A percentile compares a stretch with the other conserved stretches of the same genome.
Conservation (phyloP, 2,113 vertebrate species). For the Orthonyx spaldingii region DNA sequence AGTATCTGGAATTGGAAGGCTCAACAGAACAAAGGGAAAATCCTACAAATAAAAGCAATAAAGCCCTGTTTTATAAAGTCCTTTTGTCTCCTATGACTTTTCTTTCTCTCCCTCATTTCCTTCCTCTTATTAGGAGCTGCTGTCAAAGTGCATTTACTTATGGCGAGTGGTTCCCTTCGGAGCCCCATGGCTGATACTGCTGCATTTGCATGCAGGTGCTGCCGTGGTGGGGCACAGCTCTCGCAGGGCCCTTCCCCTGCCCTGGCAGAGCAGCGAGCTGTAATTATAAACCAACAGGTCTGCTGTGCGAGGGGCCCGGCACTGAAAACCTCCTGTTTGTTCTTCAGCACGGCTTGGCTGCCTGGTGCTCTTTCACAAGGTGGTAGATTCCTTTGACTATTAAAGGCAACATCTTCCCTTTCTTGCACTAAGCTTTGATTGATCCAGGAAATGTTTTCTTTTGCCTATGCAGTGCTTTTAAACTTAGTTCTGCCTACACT, state of each 20-base stretch:
- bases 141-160: conserved; percentile 37
- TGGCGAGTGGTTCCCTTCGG: not conserved
- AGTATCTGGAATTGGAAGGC: conserved; percentile 42
- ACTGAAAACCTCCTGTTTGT: not conserved
- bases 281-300: not conserved
- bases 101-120: conserved; percentile 34
- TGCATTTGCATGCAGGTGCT: conserved; percentile 55
- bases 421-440: not conserved
- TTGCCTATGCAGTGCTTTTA: not conserved
- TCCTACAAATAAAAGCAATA: conserved; percentile 50
- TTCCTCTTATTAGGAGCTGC: conserved; percentile 44
- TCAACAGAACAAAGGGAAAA: conserved; percentile 38
- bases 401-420: not conserved
- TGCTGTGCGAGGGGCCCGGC: not conserved
- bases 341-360: not conserved
- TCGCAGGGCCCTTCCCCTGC: not conserved
- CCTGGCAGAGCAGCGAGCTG: not conserved
- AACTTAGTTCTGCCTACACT: not conserved
- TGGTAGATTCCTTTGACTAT: not conserved
- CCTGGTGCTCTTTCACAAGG: not conserved
- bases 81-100: conserved; percentile 57
- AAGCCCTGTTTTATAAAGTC: conserved; percentile 38
- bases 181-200: not conserved
- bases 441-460: not conserved
- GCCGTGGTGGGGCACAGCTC: not conserved